Evolutionary conservation across 1,140 invertebrate species (phyloP), one percentile per base, ranked within the genome.

Genomic region (Epicauta chinensis): DNA sequence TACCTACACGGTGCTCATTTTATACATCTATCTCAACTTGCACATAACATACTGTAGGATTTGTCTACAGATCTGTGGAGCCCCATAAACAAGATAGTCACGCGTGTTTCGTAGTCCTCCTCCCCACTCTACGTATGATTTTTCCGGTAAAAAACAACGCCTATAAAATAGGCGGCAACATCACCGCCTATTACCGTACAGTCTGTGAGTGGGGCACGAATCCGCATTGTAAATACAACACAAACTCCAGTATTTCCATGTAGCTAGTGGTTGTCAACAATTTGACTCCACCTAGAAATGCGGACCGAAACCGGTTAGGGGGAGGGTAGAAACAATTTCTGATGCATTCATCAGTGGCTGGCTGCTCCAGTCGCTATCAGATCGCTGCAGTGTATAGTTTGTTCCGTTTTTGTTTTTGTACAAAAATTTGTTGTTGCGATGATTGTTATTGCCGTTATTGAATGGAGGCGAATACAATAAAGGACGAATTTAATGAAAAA

Each of bases 11-110:
- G n/a, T 23, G 23, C 7, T 23, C 23, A 23, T 23, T 23, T 23
- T 23, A n/a, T n/a, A n/a, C 23, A 5, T 23, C 23, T 23, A 23
- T 5, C 23, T 23, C 23, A 23, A 23, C 23, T 23, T n/a, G n/a
- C n/a, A 7, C 23, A 23, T 23, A 23, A 23, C 23, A 23, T 23
- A 23, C 23, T 63, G 67, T 66, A 65, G 69, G 67, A 71, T 71
- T 71, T 71, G 69, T 71, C 4, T 7, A 58, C 58, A 60, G 66
- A 64, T 68, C 62, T 64, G 57, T 56, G 56, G 60, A 63, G 62
- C 60, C 64, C 60, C 65, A 67, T 70, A 69, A 69, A 70, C 67
- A 68, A 67, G 67, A 66, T 63, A 65, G 65, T 63, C 64, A 61
- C 59, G 55, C 59, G 58, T 64, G 60, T 62, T 56, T 23, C 23